Base-by-base conservation (phyloP, 1,140 invertebrate genomes). In the Choristoneura fumiferana region DNA sequence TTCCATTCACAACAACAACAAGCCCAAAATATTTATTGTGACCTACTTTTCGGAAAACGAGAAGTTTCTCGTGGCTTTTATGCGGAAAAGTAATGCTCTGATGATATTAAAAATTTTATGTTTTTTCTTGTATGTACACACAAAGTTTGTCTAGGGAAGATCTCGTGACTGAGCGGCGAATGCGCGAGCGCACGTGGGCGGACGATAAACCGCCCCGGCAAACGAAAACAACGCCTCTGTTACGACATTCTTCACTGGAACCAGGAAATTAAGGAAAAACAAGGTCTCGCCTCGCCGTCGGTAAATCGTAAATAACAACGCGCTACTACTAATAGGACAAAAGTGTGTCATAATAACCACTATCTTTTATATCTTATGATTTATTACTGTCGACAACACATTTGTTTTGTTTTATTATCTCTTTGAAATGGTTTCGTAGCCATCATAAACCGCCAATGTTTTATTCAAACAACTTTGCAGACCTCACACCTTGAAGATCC, bases 1-100 rank as follows among this genome's bases (percentile, higher is more conserved):
- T 81, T 81, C 83, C 80, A 80, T 78, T 76, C 29, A 35, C 18
- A 29, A 34, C n/a, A 5, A 34, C 52, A 15, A 33, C 37, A 10
- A 38, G 10, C 2, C 9, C 13, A 38, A 13, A 10, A 38, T 38
- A n/a, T 4, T 38, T 10, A 4, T 2, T n/a, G 37, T 8, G 10
- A 38, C 37, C 9, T 38, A 4, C 13, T 38, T 38, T 13, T 29
- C 22, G 22, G 22, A 29, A 29, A 2, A 29, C 22, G 22, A 29
- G 22, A 29, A 29, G 22, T 6, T 29, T 29, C 22, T 6, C 2
- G 22, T 29, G 6, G 22, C 22, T 6, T 29, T 29, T 2, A 29
- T 6, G 6, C 22, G 22, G 6, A 6, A 29, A 6, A 29, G 22
- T 29, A 78, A 78, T 76, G 80, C 78, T 74, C 76, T 29, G 22